Conservation (phyloP, 2,888 invertebrate species). For the Leucophenga montana region DNA sequence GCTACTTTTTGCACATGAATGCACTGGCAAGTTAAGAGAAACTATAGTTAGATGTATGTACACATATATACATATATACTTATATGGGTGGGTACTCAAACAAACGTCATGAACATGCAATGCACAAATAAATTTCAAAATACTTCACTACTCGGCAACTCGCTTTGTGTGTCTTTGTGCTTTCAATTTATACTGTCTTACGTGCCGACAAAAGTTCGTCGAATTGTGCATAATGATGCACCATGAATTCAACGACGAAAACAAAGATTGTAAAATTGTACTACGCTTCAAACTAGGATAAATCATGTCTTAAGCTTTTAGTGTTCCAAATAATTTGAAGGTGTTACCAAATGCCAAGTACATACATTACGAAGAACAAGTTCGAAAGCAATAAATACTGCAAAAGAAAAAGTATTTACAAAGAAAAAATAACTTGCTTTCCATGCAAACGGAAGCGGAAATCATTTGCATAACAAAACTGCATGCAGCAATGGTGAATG, state of each 20-base stretch:
- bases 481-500: slow-evolving; percentile 47
- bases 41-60: neutral
- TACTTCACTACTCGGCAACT: neutral
- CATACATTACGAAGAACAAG: neutral
- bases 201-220: slow-evolving; percentile 36
- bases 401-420: neutral
- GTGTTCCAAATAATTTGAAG: slow-evolving; percentile 17
- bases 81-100: slow-evolving; percentile 10
- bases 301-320: too few species aligned
- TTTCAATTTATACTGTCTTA: slow-evolving; percentile 33
- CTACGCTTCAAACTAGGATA: too few species aligned
- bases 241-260: too few species aligned
- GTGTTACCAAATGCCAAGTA: slow-evolving; percentile 23
- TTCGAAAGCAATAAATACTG: neutral
- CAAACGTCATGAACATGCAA: slow-evolving; percentile 44
- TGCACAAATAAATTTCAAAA: slow-evolving; percentile 45
- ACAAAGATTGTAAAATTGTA: too few species aligned
- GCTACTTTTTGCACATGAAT: slow-evolving; percentile 9
- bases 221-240: neutral
- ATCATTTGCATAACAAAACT: slow-evolving; percentile 65
- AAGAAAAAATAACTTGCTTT: neutral
- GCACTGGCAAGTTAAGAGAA: neutral
- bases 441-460: slow-evolving; percentile 35
- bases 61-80: too few species aligned
- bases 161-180: slow-evolving; percentile 35